phyloP scores from a whole-genome alignment of 2,113 vertebrate genomes.

The Caretta caretta region DNA sequence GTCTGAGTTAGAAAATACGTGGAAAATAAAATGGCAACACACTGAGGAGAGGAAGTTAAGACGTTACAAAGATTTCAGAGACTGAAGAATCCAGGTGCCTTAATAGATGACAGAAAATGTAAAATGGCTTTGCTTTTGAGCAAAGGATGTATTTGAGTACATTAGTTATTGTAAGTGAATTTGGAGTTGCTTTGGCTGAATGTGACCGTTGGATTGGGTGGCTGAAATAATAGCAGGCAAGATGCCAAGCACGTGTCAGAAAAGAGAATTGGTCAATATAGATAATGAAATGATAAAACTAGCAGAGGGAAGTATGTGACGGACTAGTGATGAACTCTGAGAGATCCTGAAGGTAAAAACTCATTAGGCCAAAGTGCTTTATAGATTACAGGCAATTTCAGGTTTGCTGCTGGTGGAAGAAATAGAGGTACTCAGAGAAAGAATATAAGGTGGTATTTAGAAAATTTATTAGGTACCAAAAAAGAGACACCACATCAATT shows the following conservation, averaged over 20 bases:
- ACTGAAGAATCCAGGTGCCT: background rate
- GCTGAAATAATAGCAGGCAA: background rate
- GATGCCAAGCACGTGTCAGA: background rate
- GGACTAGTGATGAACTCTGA: constrained; percentile 10
- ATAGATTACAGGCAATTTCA: constrained; percentile 26
- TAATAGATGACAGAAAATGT: background rate
- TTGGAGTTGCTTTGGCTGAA: background rate
- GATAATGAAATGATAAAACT: background rate
- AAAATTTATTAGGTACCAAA: constrained; percentile 40
- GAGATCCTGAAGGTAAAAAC: constrained; percentile 21
- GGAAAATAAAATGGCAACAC: background rate
- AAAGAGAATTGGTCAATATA: background rate
- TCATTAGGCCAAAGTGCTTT: constrained; percentile 20
- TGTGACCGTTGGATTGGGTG: background rate
- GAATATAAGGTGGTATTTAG: background rate
- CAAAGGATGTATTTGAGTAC: background rate
- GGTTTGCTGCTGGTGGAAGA: constrained; percentile 29
- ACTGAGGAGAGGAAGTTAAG: background rate
- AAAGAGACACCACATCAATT: constrained; percentile 5
- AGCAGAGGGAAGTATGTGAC: background rate
- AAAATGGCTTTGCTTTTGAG: background rate
- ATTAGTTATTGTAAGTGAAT: background rate
- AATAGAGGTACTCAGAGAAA: background rate
- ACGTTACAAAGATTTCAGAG: background rate
- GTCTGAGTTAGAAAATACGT: background rate